Conservation (phyloP, 2,113 vertebrate genomes). For the Anser brachyrhynchus region DNA sequence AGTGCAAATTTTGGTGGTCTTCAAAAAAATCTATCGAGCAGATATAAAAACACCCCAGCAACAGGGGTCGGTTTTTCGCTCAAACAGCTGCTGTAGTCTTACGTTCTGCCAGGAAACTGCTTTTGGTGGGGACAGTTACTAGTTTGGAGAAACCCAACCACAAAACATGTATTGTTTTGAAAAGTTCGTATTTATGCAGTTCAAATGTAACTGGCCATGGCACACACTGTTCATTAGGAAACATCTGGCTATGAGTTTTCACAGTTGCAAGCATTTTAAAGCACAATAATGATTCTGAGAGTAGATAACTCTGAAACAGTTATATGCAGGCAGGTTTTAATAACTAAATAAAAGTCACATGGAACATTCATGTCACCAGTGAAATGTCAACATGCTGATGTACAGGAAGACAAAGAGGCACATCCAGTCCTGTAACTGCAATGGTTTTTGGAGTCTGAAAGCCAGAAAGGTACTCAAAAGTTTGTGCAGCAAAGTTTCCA, state of each 20-base stretch:
- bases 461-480: not conserved
- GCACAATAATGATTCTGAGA: constrained; percentile 2
- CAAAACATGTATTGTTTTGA: constrained; percentile 53
- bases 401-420: constrained; percentile 40
- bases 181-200: constrained; percentile 37
- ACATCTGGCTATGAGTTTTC: constrained; percentile 61
- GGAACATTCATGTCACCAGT: not conserved
- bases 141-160: not conserved
- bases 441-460: not conserved
- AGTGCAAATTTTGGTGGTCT: not conserved
- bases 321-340: not conserved
- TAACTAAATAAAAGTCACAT: not conserved
- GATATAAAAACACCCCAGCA: not conserved
- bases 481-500: not conserved
- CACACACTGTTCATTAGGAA: constrained; percentile 59
- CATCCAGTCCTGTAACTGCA: not conserved
- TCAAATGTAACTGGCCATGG: not conserved
- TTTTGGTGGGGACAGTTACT: constrained; percentile 22
- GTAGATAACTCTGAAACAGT: constrained; percentile 27
- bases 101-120: constrained; percentile 39
- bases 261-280: constrained; percentile 52
- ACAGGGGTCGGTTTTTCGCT: not conserved
- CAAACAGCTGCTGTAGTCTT: not conserved
- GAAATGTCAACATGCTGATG: not conserved
- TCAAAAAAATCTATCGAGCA: not conserved